Evolutionary conservation across 2,797 vertebrate genomes (phyloP).

Genomic region (Acanthurus leucopareius): DNA sequence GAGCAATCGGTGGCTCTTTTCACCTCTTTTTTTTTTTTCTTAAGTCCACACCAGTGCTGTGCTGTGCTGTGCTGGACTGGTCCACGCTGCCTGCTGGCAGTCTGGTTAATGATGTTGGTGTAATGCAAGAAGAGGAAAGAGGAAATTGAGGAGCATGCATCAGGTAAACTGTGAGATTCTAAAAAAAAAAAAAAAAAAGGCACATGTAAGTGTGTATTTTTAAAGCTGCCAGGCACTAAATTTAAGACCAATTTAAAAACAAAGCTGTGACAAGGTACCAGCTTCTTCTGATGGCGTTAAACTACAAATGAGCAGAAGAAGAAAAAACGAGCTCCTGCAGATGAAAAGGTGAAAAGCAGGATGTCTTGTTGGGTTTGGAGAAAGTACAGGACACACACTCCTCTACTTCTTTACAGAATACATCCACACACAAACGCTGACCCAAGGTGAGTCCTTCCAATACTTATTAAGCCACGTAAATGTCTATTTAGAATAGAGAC

Average conservation of each 20-base stretch:
- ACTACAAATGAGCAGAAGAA: constrained; percentile 4
- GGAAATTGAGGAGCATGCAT: constrained; percentile 5
- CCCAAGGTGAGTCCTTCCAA: no score
- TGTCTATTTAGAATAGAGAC: no score
- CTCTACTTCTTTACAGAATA: neutral
- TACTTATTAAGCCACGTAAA: no score
- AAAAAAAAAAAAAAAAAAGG: no score
- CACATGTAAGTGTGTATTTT: neutral
- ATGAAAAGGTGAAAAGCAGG: neutral
- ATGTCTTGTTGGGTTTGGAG: neutral
- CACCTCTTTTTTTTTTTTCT: neutral
- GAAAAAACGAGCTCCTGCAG: neutral
- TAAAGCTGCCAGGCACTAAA: neutral
- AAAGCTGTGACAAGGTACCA: constrained; percentile 17
- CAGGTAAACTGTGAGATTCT: constrained; percentile 17
- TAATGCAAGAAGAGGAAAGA: constrained; percentile 10
- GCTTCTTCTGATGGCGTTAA: constrained; percentile 9
- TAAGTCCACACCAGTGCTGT: constrained; percentile 35
- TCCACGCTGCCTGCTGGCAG: constrained; percentile 24
- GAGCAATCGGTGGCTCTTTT: neutral
- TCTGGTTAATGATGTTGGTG: constrained; percentile 7
- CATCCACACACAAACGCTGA: neutral
- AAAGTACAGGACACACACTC: neutral
- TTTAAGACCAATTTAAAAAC: constrained; percentile 20
- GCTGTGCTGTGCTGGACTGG: constrained; percentile 24